A percentile compares a stretch with the other conserved stretches of the same genome.
Evolutionary conservation across 2,113 vertebrate genomes (phyloP).

Genomic region (Oriolus oriolus): DNA sequence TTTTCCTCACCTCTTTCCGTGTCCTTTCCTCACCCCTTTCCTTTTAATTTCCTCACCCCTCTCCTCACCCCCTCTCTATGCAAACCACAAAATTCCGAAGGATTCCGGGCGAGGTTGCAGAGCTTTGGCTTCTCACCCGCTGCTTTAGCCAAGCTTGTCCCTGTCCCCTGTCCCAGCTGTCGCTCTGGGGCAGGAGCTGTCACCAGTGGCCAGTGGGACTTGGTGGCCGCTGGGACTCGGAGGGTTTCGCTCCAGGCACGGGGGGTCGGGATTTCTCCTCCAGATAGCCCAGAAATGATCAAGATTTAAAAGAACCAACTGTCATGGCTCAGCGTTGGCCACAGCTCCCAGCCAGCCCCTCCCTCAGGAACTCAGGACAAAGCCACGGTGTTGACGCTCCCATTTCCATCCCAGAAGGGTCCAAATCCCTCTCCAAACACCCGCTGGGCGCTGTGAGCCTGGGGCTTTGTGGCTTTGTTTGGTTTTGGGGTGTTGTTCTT

Average conservation of each 20-base stretch:
- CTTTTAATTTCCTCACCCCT: background rate
- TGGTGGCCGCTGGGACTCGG: accelerated
- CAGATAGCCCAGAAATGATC: background rate
- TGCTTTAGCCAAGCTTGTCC: background rate
- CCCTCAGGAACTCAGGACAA: background rate
- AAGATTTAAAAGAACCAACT: background rate
- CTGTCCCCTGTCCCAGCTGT: background rate
- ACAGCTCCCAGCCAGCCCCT: background rate
- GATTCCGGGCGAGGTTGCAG: background rate
- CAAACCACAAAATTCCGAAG: background rate
- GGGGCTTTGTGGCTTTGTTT: background rate
- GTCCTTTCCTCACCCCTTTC: background rate
- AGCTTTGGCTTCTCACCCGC: background rate
- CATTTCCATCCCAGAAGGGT: accelerated
- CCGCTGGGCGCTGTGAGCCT: accelerated
- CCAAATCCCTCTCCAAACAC: background rate
- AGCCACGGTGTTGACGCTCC: accelerated
- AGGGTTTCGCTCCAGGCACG: background rate
- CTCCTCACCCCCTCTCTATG: background rate
- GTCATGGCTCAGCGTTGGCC: background rate
- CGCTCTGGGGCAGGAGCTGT: background rate
- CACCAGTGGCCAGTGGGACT: accelerated
- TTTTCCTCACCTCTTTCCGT: background rate
- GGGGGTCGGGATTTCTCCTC: background rate
- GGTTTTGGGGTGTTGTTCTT: background rate